Evolutionary conservation across 2,888 invertebrate genomes (phyloP), one percentile per base, ranked within the genome.

Genomic region (Lymantria dispar): DNA sequence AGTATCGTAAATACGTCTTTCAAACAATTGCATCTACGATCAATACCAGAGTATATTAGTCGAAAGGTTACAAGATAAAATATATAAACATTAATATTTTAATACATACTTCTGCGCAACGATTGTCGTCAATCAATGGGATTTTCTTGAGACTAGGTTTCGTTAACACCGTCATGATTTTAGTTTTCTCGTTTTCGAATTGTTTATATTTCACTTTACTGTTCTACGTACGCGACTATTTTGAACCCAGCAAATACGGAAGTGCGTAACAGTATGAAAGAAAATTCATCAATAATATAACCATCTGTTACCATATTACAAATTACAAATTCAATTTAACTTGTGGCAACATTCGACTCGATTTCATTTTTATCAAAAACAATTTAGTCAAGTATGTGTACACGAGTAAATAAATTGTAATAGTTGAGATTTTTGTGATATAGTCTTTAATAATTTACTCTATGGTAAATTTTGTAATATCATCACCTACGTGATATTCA

Each of bases 91-190:
- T 10, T 10, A 33, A 33, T 33, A 33, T 33, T 33, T 33, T 8
- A 39, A 61, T 68, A 76, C 78, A 56, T 58, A 85, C 85, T 79
- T 86, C 79, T 70, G 83, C 72, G 60, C 70, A 59, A 69, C 72
- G 59, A 60, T 64, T 60, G 64, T 92, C 92, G 40, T 94, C 88
- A 40, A 95, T 94, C 68, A 95, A 81, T 45, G 95, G 95, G 66
- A 87, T 85, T 85, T 96, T 96, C 85, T 95, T 95, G 12, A 75
- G 54, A 56, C 94, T 92, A 30, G 95, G 93, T 80, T 96, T 96
- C 8, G 95, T 95, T 69, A 97, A 91, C 79, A 97, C 94, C 56
- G 97, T 97, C 97, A 97, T 97, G 22, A 50, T 58, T 54, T 30
- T 1, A 46, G 42, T 12, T 47, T 31, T 40, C 44, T 45, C 15